Conservation (phyloP, 2,888 invertebrate species). For the Melolontha melolontha region DNA sequence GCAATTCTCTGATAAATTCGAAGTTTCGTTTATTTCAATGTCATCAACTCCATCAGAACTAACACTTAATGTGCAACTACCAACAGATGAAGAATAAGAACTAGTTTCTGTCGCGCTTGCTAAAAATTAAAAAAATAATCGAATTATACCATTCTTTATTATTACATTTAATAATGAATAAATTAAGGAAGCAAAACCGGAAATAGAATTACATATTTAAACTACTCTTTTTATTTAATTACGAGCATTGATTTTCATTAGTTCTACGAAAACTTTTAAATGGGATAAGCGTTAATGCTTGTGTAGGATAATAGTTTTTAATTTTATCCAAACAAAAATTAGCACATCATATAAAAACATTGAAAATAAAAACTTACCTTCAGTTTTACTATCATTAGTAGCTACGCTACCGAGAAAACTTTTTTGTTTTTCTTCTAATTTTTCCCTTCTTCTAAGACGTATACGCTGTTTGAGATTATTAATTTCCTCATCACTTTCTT, state of each 20-base stretch:
- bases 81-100: constrained; percentile 67
- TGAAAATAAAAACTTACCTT: constrained; percentile 62
- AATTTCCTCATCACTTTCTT: constrained; percentile 77
- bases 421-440: constrained; percentile 65
- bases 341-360: too few relatives aligned
- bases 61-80: constrained; percentile 64
- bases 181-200: too few relatives aligned
- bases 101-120: constrained; percentile 69
- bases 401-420: constrained; percentile 54
- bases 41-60: constrained; percentile 70
- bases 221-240: too few relatives aligned
- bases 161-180: too few relatives aligned
- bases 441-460: constrained; percentile 69
- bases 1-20: constrained; percentile 64
- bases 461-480: constrained; percentile 74
- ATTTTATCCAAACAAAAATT: too few relatives aligned
- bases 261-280: too few relatives aligned
- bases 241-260: too few relatives aligned
- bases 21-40: constrained; percentile 66
- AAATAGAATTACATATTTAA: too few relatives aligned
- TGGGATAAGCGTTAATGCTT: too few relatives aligned
- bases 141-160: too few relatives aligned
- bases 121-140: constrained; percentile 45
- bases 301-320: too few relatives aligned
- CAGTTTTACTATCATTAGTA: constrained; percentile 64